phyloP scores from a whole-genome alignment of 2,113 vertebrate genomes.

The Cariama cristata region DNA sequence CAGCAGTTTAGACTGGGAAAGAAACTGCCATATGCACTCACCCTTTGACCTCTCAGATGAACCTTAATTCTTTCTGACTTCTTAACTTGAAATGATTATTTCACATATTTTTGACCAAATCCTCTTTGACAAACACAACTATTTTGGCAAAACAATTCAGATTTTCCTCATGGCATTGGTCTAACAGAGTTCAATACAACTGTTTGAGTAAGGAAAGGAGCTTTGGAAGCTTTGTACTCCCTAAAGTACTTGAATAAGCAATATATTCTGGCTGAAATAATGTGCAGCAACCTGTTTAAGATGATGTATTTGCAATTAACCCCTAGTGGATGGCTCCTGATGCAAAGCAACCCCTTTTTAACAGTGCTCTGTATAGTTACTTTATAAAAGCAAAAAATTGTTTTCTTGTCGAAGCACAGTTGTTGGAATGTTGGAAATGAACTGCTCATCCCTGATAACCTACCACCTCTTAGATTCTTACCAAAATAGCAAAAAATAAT shows the following conservation, averaged over 20 bases:
- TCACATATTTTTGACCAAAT: background rate
- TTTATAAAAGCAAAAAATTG: background rate
- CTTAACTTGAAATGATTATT: background rate
- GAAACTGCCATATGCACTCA: fast-evolving
- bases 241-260: background rate
- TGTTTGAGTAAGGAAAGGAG: background rate
- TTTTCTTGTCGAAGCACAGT: background rate
- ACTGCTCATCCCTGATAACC: background rate
- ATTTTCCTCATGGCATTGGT: background rate
- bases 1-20: background rate
- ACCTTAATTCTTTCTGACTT: background rate
- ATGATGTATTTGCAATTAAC: slow-evolving; percentile 40
- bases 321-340: background rate
- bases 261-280: background rate
- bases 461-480: background rate
- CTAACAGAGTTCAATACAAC: background rate
- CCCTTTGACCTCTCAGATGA: background rate
- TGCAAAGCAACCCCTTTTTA: background rate
- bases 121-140: background rate
- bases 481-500: slow-evolving; percentile 15
- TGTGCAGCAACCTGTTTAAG: background rate
- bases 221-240: background rate
- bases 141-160: background rate
- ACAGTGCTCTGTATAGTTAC: background rate
- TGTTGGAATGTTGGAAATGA: background rate